Conservation (phyloP, 2,113 vertebrate species). For the Meriones unguiculatus region DNA sequence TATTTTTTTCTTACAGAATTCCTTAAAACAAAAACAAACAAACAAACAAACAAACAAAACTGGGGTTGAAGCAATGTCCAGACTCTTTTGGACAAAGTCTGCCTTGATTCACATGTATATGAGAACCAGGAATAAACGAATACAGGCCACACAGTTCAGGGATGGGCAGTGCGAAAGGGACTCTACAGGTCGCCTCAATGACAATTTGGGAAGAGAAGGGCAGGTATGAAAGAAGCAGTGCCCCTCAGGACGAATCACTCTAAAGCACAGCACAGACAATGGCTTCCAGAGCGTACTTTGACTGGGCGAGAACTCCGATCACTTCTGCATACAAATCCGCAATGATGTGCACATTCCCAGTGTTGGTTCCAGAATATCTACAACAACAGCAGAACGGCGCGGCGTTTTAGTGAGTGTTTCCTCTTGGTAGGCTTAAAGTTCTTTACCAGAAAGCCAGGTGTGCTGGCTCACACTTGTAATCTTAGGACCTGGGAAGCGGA, state of each 20-base stretch:
- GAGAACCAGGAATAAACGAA: constrained; percentile 4
- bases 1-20: no score
- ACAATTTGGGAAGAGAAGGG: neutral
- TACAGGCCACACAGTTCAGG: neutral
- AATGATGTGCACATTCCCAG: constrained; percentile 99
- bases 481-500: neutral
- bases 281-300: constrained; percentile 91
- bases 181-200: neutral
- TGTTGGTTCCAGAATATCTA: constrained; percentile 99
- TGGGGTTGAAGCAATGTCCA: neutral
- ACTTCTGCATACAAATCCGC: constrained; percentile 99
- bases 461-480: neutral
- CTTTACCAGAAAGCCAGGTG: neutral
- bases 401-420: constrained; percentile 1
- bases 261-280: neutral
- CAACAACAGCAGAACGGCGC: constrained; percentile 44
- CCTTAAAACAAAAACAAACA: no score
- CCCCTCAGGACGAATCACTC: neutral
- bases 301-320: constrained; percentile 97
- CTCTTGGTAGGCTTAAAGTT: neutral
- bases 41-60: neutral
- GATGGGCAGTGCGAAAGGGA: neutral
- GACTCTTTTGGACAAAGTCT: constrained; percentile 10
- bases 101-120: constrained; percentile 1
- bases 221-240: neutral